These are phyloP conservation scores for Cephus rjabovi DNA, from an alignment of 2,888 invertebrate genomes.

Conservation along the genomic window DNA sequence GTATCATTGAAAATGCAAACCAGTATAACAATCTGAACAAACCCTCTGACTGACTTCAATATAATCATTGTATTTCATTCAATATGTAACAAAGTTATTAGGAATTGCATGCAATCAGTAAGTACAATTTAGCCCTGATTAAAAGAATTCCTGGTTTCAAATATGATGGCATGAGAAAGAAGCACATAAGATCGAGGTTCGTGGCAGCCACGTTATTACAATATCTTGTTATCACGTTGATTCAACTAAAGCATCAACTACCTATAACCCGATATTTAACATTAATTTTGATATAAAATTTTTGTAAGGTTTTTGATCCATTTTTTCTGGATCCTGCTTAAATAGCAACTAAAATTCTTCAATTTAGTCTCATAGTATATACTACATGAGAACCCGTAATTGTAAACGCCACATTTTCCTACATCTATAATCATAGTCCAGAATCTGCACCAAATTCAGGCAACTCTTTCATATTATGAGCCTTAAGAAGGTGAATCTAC, in stretches of 20 bases:
- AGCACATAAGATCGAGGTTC: background rate
- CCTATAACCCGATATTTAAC: background rate
- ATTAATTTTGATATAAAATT: background rate
- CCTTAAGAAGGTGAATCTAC: background rate
- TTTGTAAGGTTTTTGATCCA: background rate
- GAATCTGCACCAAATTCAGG: background rate
- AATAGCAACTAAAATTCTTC: background rate
- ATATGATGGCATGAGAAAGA: background rate
- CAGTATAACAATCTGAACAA: background rate
- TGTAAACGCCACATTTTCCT: background rate
- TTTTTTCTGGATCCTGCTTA: background rate
- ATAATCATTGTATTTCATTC: background rate
- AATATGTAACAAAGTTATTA: background rate
- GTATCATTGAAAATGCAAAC: background rate
- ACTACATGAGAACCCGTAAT: background rate
- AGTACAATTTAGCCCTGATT: background rate
- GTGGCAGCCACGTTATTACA: too few relatives aligned
- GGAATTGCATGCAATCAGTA: background rate
- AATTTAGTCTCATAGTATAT: background rate
- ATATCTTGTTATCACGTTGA: too few relatives aligned
- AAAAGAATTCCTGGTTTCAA: too few relatives aligned
- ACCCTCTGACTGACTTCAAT: background rate
- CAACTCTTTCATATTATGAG: background rate
- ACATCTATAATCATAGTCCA: background rate
- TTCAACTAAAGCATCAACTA: background rate